Evolutionary conservation across 2,113 vertebrate species (phyloP).

Genomic region (Chaetorhynchus papuensis): DNA sequence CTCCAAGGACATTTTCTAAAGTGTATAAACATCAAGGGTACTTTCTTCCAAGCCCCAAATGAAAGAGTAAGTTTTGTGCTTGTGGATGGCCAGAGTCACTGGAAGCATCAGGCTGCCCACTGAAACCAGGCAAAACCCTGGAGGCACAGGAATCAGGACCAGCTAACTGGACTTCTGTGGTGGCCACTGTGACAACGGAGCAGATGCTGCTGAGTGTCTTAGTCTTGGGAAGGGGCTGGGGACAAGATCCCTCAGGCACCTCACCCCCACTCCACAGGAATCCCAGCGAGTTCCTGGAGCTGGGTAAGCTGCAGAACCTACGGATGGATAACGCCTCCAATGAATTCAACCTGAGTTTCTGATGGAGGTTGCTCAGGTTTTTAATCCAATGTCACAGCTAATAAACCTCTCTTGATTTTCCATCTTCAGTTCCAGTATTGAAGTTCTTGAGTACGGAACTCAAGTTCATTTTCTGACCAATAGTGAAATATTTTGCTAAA

Average conservation of each 20-base stretch:
- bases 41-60: neutral
- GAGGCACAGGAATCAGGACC: fast-evolving
- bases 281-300: neutral
- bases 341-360: neutral
- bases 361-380: neutral
- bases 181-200: neutral
- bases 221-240: neutral
- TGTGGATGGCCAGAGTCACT: neutral
- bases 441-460: neutral
- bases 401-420: neutral
- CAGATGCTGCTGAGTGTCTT: neutral
- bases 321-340: neutral
- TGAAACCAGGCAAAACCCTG: neutral
- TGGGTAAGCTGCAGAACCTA: neutral
- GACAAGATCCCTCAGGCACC: fast-evolving
- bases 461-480: neutral
- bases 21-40: fast-evolving
- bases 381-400: neutral
- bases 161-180: fast-evolving
- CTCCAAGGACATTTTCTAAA: neutral
- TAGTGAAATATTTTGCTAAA: neutral
- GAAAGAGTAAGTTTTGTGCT: neutral
- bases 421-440: neutral
- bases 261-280: neutral
- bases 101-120: neutral